phyloP scores from a whole-genome alignment of 2,888 invertebrate species.

The Thera obeliscata region DNA sequence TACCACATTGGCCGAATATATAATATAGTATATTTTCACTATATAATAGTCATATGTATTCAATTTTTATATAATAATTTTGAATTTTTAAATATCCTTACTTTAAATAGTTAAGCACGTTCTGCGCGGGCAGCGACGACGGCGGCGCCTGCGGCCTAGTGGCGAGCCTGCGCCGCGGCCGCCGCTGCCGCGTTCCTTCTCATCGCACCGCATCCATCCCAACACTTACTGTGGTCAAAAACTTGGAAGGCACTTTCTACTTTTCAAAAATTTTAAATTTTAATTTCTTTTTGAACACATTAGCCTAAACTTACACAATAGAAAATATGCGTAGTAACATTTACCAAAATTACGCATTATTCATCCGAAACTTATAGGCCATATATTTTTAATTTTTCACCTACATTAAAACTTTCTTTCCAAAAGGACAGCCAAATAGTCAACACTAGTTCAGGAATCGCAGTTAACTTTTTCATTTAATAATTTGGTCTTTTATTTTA shows the following conservation, averaged over 20 bases:
- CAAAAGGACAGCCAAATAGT: slow-evolving; percentile 83
- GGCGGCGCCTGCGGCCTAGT: background rate
- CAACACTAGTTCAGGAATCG: slow-evolving; percentile 78
- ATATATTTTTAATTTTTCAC: slow-evolving; percentile 69
- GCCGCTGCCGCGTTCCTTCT: slow-evolving; percentile 45
- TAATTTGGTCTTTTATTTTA: slow-evolving; percentile 82
- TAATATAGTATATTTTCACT: slow-evolving; percentile 81
- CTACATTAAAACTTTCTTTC: slow-evolving; percentile 77
- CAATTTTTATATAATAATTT: slow-evolving; percentile 84
- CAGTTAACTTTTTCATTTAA: slow-evolving; percentile 71
- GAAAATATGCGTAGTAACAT: slow-evolving; percentile 85
- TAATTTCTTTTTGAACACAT: slow-evolving; percentile 89
- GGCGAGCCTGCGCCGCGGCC: slow-evolving; percentile 19
- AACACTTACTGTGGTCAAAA: slow-evolving; percentile 86
- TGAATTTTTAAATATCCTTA: slow-evolving; percentile 81
- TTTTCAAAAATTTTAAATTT: slow-evolving; percentile 84
- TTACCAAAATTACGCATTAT: slow-evolving; percentile 82
- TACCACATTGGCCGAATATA: slow-evolving; percentile 86
- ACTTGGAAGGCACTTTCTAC: slow-evolving; percentile 94
- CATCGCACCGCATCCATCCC: slow-evolving; percentile 83
- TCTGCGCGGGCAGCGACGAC: slow-evolving; percentile 51
- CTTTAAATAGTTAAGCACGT: slow-evolving; percentile 79
- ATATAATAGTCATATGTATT: slow-evolving; percentile 84
- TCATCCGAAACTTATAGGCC: slow-evolving; percentile 82
- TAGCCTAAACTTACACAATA: slow-evolving; percentile 87